Percentiles rank a stretch among this genome's conserved stretches.
These are phyloP conservation scores for Platygyra sinensis DNA, from an alignment of 64 coral and sea anemone species.

Conservation along the genomic window DNA sequence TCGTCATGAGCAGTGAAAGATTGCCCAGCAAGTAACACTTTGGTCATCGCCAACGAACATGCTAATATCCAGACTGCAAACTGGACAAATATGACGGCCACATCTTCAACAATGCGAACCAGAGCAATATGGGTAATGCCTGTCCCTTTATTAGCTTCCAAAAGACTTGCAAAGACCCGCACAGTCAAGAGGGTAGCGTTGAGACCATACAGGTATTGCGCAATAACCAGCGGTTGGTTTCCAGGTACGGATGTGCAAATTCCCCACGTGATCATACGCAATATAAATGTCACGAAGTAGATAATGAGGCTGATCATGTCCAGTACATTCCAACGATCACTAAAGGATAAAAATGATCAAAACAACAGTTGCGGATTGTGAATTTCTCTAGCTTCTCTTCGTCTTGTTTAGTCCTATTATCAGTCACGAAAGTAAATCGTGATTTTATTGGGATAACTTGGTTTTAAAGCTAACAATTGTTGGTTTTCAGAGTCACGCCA, in stretches of 20 bases:
- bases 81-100: neutral
- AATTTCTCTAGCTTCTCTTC: neutral
- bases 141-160: neutral
- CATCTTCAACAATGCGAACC: neutral
- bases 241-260: neutral
- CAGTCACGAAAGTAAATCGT: no score
- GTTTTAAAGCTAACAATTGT: no score
- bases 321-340: neutral
- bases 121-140: slow-evolving; percentile 10
- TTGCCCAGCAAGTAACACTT: neutral
- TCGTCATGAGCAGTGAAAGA: neutral
- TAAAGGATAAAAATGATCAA: neutral
- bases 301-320: neutral
- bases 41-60: neutral
- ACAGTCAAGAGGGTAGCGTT: neutral
- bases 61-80: neutral
- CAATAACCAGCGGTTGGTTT: neutral
- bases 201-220: neutral
- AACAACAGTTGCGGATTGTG: neutral
- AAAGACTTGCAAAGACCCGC: neutral
- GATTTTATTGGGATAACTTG: no score
- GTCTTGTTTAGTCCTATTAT: no score
- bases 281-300: slow-evolving; percentile 4
- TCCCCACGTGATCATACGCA: slow-evolving; percentile 5
- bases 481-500: no score